Evolutionary conservation across 2,888 invertebrate species (phyloP), one percentile per base, ranked within the genome.

Genomic region (Dascillus cervinus): DNA sequence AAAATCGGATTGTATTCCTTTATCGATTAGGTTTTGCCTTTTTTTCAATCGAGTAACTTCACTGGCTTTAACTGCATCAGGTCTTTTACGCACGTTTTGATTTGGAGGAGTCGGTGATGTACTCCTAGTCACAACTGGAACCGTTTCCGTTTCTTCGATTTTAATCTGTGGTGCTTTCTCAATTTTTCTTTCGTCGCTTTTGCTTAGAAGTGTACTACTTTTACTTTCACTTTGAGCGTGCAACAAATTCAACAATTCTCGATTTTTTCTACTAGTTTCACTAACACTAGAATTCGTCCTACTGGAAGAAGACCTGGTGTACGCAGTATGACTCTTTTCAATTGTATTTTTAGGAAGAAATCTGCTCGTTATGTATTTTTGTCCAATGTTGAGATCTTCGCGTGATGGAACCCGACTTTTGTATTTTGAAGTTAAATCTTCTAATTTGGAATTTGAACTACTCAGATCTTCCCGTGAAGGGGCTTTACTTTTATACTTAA

Each of bases 81-180:
- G 75, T 55, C 85, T 70, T 46, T 81, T 42, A 77, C 78, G 8
- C 1, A 62, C 59, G 8, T 66, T 66, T 11, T 44, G 47, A 15
- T 67, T 64, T 1, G 81, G 78, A 3, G 81, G 78, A 0, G 81
- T 82, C 1, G 87, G 87, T 10, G 87, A 88, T 0, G 87, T 87
- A 13, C 79, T 80, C 35, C 87, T 70, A 0, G 83, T 83, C 2
- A 83, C 70, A 28, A 86, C 75, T 3, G 71, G 70, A 2, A 87
- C 58, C 3, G 75, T 65, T 21, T 72, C 58, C 35, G 64, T 60
- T 40, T 63, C 62, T 9, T 49, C 41, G 34, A 47, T 48, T 24
- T 49, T 36, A 3, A 41, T 47, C 22, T 50, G 43, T 38, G 46
- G 44, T 21, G 35, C 37, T 17, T 36, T 48, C 34, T 54, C 46